Conservation (phyloP, 2,888 invertebrate genomes). For the Apomyelois bistriatella region DNA sequence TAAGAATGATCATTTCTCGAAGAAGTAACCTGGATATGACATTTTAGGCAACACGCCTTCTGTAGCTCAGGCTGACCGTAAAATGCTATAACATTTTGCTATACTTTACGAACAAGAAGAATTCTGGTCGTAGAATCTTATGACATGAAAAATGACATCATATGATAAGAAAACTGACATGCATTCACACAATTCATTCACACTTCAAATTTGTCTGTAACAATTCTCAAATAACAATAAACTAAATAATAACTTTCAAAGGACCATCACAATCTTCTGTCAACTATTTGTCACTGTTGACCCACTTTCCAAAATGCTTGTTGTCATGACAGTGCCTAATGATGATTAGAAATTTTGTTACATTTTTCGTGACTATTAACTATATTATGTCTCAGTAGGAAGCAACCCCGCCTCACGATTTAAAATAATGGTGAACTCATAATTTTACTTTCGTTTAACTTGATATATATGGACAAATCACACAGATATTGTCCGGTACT, state of each 20-base stretch:
- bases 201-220: neutral
- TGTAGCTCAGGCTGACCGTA: no score
- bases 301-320: slow-evolving; percentile 45
- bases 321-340: slow-evolving; percentile 42
- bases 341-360: slow-evolving; percentile 4
- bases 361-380: slow-evolving; percentile 6
- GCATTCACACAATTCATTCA: no score
- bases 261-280: slow-evolving; percentile 21
- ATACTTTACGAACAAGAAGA: no score
- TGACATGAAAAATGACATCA: no score
- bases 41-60: no score
- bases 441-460: neutral
- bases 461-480: no score
- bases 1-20: no score
- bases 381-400: slow-evolving; percentile 23
- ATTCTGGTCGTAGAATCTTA: no score
- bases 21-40: no score
- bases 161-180: no score
- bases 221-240: neutral
- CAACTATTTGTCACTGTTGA: slow-evolving; percentile 53
- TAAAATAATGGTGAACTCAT: neutral
- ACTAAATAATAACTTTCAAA: slow-evolving; percentile 16
- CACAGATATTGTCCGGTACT: no score
- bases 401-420: slow-evolving; percentile 16
- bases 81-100: no score